Evolutionary conservation across 1,140 invertebrate genomes (phyloP), one percentile per base, ranked within the genome.

Genomic region (Hylaeus anthracinus): DNA sequence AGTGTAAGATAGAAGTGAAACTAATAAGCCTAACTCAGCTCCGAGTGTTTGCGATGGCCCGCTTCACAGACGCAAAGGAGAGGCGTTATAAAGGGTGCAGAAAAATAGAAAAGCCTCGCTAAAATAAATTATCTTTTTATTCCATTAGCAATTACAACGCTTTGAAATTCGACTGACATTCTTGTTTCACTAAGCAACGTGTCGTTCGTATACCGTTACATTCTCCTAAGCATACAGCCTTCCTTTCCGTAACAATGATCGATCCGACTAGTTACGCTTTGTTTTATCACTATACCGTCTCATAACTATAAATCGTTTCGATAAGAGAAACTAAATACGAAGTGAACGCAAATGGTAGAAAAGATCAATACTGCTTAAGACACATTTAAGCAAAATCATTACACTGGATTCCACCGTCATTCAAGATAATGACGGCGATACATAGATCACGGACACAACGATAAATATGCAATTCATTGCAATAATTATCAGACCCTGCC

Each of bases 41-140:
- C 65, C 55, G 41, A 58, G 76, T 73, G 26, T 26, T 26, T 63
- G n/a, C 43, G 37, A 58, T n/a, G 41, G 43, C 15, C 61, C 9
- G 10, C 10, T 9, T 69, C 8, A 55, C 58, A 81, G 60, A 82
- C 41, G 65, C 60, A 45, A 86, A 87, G 86, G 85, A 87, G 75
- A 89, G 86, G 88, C 88, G 65, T 87, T 73, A 26, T 26, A 76
- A 65, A 86, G 88, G 87, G 80, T 86, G 72, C 72, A 81, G 78
- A 83, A 74, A 87, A 89, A 88, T 86, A 88, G 81, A 88, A 86
- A 90, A 87, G 75, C 84, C 78, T 84, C 81, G 71, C 88, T 88
- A 90, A 89, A 89, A 89, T 90, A 90, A 88, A 89, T 88, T 80
- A 88, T 87, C 78, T 82, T 85, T 90, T 90, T 90, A 90, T 90